Conservation (phyloP, 2,888 invertebrate genomes). For the Cataglyphis albicans region DNA sequence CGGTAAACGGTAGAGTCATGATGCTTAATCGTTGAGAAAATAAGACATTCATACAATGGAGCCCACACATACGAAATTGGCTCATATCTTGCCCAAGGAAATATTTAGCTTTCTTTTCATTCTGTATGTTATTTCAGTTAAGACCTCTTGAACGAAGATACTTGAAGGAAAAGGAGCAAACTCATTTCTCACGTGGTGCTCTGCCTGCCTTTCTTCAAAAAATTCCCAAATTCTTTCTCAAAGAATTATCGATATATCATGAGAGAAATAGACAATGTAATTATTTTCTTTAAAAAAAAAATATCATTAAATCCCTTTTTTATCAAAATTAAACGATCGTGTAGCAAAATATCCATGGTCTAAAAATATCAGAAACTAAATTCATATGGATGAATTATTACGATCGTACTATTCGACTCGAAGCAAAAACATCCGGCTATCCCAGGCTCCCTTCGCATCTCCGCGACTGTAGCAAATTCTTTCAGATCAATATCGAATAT, state of each 20-base stretch:
- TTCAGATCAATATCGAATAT: constrained; percentile 56
- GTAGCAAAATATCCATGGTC: constrained; percentile 34
- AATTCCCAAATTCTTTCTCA: constrained; percentile 24
- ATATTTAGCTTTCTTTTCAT: constrained; percentile 75
- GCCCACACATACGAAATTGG: constrained; percentile 78
- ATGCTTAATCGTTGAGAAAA: constrained; percentile 54
- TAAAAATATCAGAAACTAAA: constrained; percentile 38
- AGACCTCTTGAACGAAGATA: constrained; percentile 70
- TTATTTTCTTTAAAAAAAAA: background rate
- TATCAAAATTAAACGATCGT: background rate
- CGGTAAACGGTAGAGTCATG: constrained; percentile 57
- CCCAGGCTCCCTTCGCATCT: constrained; percentile 17
- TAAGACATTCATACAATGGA: constrained; percentile 36
- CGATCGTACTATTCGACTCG: constrained; percentile 37
- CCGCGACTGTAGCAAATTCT: constrained; percentile 41
- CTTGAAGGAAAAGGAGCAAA: constrained; percentile 74
- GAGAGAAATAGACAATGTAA: constrained; percentile 3
- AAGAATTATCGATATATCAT: background rate
- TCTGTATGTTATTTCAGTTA: constrained; percentile 77
- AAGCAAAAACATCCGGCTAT: constrained; percentile 52
- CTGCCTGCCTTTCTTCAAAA: background rate
- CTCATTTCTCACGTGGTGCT: constrained; percentile 71
- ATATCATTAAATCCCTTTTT: background rate
- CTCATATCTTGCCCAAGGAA: constrained; percentile 77
- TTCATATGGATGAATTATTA: constrained; percentile 43